Base-by-base conservation (phyloP, 2,888 invertebrate species). In the Sphaeridia pumilis region DNA sequence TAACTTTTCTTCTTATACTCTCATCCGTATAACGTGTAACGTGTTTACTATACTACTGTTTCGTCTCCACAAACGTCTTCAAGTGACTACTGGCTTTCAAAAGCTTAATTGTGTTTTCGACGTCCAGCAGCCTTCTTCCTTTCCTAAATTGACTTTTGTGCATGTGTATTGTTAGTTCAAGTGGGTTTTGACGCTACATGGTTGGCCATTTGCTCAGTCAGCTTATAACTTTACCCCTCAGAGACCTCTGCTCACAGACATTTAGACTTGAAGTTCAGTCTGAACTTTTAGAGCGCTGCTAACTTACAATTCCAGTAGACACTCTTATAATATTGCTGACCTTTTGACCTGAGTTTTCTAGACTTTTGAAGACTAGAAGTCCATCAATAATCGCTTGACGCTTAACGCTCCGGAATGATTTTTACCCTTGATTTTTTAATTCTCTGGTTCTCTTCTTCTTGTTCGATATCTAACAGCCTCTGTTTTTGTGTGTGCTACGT, bases 381-480 rank as follows among this genome's bases (percentile, higher is more conserved):
- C n/a, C n/a, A n/a, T 7, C 27, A 45, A 45, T 14, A 20, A 47
- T 47, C 47, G 47, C 47, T 26, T 49, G 38, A 41, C 42, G 31
- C 41, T 49, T 42, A 42, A 42, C 28, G 41, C 41, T 24, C 21
- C 25, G 20, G 28, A 4, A 46, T 4, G 3, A n/a, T 22, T 4
- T 4, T 4, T 17, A 3, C 24, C 3, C 24, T 3, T 43, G 14
- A 20, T 21, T 43, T 24, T 22, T 3, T 22, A 4, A 20, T 20
- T 20, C 24, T 43, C n/a, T 22, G 4, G 4, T 22, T n/a, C 14
- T 4, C 12, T 4, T 43, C 14, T 24, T 21, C 20, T 14, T 22
- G 26, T n/a, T 34, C 21, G 28, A 12, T 7, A 20, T 31, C 27
- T 47, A n/a, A 47, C 7, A 24, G 44, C 25, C 22, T 20, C 20